Evolutionary conservation across 2,113 vertebrate species (phyloP).

Genomic region (Serilophus lunatus): DNA sequence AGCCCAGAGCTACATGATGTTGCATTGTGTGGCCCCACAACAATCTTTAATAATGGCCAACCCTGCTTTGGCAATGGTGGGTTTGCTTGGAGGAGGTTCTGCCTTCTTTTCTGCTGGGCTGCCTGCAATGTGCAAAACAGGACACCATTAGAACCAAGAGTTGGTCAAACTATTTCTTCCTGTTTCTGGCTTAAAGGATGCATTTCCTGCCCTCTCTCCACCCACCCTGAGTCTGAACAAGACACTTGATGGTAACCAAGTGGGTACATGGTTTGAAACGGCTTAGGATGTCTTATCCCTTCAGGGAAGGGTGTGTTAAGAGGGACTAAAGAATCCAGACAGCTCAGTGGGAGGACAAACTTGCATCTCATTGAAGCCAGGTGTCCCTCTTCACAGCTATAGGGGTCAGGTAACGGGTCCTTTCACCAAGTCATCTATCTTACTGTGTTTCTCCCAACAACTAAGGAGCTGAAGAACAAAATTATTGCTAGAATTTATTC

Average conservation of each 20-base stretch:
- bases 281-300: neutral
- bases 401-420: neutral
- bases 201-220: neutral
- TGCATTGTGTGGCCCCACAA: slow-evolving; percentile 92
- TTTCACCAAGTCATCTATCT: neutral
- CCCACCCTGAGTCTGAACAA: neutral
- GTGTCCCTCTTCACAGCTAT: neutral
- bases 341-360: neutral
- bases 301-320: neutral
- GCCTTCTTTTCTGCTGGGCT: slow-evolving; percentile 85
- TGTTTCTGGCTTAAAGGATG: neutral
- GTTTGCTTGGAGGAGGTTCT: slow-evolving; percentile 89
- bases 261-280: neutral
- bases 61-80: slow-evolving; percentile 89
- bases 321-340: neutral
- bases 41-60: slow-evolving; percentile 94
- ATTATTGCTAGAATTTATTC: neutral
- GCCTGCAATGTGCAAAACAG: slow-evolving; percentile 70
- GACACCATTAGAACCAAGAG: neutral
- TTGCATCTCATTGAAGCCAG: neutral
- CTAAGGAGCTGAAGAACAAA: neutral
- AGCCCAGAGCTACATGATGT: slow-evolving; percentile 83
- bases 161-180: neutral
- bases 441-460: neutral
- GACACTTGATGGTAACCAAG: neutral